phyloP scores from a whole-genome alignment of 2,797 vertebrate genomes.

The Sebastolobus altivelis region DNA sequence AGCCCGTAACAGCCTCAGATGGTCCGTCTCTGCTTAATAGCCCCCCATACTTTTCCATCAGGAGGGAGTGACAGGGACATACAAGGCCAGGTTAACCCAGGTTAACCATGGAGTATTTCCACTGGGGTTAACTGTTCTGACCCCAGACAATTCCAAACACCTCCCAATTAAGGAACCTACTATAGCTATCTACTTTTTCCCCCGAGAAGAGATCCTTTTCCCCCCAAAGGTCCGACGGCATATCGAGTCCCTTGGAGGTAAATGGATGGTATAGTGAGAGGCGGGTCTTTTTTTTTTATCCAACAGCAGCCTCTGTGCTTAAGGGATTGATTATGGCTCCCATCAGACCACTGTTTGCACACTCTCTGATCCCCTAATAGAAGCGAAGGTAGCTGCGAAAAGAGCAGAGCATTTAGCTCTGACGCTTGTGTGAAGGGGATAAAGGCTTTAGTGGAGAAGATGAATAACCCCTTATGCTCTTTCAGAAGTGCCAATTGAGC shows the following conservation, averaged over 20 bases:
- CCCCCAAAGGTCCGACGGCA: conserved; percentile 5
- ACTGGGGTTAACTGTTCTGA: conserved; percentile 64
- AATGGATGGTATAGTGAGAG: conserved; percentile 39
- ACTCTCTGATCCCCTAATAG: conserved; percentile 61
- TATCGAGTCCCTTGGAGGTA: conserved; percentile 32
- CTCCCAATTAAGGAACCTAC: conserved; percentile 64
- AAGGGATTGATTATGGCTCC: conserved; percentile 69
- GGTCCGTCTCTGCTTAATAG: conserved; percentile 55
- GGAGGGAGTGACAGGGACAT: conserved; percentile 24
- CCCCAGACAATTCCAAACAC: conserved; percentile 52
- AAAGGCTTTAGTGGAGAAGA: conserved; percentile 46
- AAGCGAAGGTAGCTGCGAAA: conserved; percentile 52
- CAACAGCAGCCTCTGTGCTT: conserved; percentile 42
- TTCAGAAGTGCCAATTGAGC: conserved; percentile 24
- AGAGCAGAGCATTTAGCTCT: conserved; percentile 46
- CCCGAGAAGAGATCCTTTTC: neutral
- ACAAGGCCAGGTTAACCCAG: conserved; percentile 60
- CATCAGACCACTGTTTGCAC: conserved; percentile 63
- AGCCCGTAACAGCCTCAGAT: conserved; percentile 47
- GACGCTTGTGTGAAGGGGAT: conserved; percentile 32
- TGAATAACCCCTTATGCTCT: conserved; percentile 42
- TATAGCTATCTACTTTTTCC: conserved; percentile 26
- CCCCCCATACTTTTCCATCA: conserved; percentile 48
- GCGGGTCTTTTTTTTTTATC: conserved; percentile 8
- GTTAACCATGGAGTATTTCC: conserved; percentile 59